phyloP scores from a whole-genome alignment of 2,888 invertebrate genomes.

The Leistus spinibarbis region DNA sequence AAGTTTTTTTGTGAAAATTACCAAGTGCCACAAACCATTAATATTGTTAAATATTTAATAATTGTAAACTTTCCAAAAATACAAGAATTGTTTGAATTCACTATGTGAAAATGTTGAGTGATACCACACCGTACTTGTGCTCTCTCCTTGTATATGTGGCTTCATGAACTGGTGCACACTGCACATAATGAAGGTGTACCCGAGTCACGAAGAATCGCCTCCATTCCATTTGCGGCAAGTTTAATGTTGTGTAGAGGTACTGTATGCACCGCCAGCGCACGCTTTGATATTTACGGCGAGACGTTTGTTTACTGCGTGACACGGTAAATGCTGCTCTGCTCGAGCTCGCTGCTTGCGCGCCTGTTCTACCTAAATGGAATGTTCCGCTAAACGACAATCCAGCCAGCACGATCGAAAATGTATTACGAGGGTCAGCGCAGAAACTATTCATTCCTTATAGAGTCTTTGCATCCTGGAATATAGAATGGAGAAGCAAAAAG shows the following conservation, averaged over 20 bases:
- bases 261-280: neutral
- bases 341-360: neutral
- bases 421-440: neutral
- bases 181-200: too few species aligned
- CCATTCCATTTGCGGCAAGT: neutral
- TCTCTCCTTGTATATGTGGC: too few species aligned
- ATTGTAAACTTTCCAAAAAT: too few species aligned
- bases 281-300: neutral
- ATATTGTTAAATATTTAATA: too few species aligned
- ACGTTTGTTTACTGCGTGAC: neutral
- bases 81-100: too few species aligned
- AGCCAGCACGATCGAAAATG: neutral
- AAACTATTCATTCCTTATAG: neutral
- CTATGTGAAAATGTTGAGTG: too few species aligned
- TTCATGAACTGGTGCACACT: too few species aligned
- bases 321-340: neutral
- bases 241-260: neutral
- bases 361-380: neutral
- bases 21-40: too few species aligned
- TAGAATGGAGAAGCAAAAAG: too few species aligned
- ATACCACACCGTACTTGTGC: too few species aligned
- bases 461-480: too few species aligned
- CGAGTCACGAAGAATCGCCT: neutral
- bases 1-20: too few species aligned
- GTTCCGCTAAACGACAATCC: neutral